These are phyloP conservation scores for Tachysurus fulvidraco DNA, from an alignment of 2,113 vertebrate species.

Conservation along the genomic window DNA sequence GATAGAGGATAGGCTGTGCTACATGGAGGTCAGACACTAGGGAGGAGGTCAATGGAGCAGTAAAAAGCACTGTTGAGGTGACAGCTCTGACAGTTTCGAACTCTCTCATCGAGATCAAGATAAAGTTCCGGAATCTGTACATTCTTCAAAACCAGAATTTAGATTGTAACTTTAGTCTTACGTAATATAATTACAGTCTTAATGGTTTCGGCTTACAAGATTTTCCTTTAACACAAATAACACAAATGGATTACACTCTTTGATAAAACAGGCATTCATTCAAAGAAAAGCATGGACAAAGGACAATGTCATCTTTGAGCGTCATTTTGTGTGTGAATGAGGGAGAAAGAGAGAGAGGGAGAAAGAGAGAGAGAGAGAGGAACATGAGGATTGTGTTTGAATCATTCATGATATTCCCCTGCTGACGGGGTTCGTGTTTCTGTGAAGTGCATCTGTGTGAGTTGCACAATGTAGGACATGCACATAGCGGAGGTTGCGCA, in stretches of 20 bases:
- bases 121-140: not conserved
- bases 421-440: constrained; percentile 43
- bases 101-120: not conserved
- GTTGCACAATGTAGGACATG: constrained; percentile 3
- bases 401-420: constrained; percentile 54
- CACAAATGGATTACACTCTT: not conserved
- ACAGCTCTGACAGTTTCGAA: not conserved
- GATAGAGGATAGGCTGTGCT: not conserved
- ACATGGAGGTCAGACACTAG: not conserved
- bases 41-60: not conserved
- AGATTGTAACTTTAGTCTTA: not conserved
- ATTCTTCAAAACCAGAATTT: not conserved
- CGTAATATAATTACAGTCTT: not conserved
- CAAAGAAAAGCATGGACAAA: not conserved
- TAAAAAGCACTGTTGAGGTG: not conserved
- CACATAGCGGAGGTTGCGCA: not conserved
- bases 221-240: not conserved
- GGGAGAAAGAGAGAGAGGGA: not conserved
- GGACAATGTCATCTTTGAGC: constrained; percentile 16
- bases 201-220: not conserved
- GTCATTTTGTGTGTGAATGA: constrained; percentile 25
- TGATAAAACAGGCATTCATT: not conserved
- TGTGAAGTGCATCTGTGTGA: constrained; percentile 9
- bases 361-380: not conserved
- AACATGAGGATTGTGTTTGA: constrained; percentile 38